Evolutionary conservation across 1,140 invertebrate genomes (phyloP).

Genomic region (Drosophila navojoa): DNA sequence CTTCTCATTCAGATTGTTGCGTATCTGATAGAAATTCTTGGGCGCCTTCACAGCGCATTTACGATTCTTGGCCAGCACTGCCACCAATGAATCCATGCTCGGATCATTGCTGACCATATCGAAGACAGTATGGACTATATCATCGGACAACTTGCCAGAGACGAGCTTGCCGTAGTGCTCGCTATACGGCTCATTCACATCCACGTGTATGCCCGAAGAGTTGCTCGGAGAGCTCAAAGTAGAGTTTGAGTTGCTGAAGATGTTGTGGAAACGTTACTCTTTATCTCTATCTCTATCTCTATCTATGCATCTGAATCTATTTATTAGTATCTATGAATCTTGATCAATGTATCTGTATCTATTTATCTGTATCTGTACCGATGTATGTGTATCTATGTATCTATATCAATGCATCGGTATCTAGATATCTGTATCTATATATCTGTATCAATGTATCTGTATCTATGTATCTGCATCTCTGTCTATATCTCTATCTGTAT

Average conservation of each 20-base stretch:
- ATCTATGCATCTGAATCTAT: background rate
- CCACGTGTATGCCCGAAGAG: background rate
- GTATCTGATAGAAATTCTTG: slow-evolving; percentile 60
- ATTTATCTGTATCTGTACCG: too few species aligned
- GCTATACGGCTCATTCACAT: background rate
- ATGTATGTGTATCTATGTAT: too few species aligned
- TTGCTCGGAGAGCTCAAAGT: background rate
- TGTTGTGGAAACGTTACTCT: background rate
- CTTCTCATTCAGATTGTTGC: slow-evolving; percentile 45
- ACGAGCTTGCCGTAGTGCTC: slow-evolving; percentile 40
- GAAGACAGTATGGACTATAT: slow-evolving; percentile 59
- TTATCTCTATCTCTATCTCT: background rate
- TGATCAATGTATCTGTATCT: too few species aligned
- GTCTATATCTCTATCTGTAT: too few species aligned
- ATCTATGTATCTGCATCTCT: too few species aligned
- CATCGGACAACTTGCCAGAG: slow-evolving; percentile 43
- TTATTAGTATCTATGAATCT: too few species aligned
- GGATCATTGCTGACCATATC: slow-evolving; percentile 61
- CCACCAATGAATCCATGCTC: slow-evolving; percentile 42
- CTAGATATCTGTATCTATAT: too few species aligned
- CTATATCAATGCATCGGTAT: too few species aligned
- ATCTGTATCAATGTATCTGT: too few species aligned
- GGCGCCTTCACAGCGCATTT: slow-evolving; percentile 5
- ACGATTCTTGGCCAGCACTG: slow-evolving; percentile 55
- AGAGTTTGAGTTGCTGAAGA: background rate